Evolutionary conservation across 2,888 invertebrate genomes (phyloP), one percentile per base, ranked within the genome.

Genomic region (Caenorhabditis macrosperma): DNA sequence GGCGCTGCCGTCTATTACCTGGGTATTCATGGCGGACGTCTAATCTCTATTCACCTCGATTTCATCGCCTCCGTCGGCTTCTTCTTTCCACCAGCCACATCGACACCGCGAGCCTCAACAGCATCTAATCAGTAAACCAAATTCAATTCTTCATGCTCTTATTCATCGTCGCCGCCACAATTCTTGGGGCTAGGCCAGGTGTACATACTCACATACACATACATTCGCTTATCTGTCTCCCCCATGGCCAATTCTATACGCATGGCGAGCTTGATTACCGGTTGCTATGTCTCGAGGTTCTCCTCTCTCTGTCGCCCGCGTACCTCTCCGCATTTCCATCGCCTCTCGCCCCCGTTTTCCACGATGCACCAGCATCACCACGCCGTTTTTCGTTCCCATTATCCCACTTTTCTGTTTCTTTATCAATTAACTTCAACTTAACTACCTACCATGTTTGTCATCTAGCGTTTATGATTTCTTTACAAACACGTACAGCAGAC

Each of bases 131-230:
- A 74, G 64, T 64, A 59, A 64, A 24, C 74, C 74, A 74, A 74
- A 74, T 74, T 74, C 64, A 74, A 74, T 74, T 74, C 74, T 57
- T 64, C 63, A 64, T 74, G 74, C 74, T 74, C 74, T 74, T 74
- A 74, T 74, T 74, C 74, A 74, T 74, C 54, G 35, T 17, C 10
- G 24, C 33, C n/a, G 26, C n/a, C 59, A 59, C 59, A 50, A 68
- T 68, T 71, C 61, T 54, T 54, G 52, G 28, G 30, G 26, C 30
- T 7, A 24, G 63, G 33, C 64, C 64, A 74, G 64, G 59, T 74
- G 74, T 59, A 55, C 50, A 64, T 59, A 66, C 61, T 50, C 44
- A 59, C 28, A 44, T 38, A 38, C 57, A 64, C 54, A 63, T 61
- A 74, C 63, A 72, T 74, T 64, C 64, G 48, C 72, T 64, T 74